Evolutionary conservation across 2,113 vertebrate species (phyloP).

Genomic region (Tyrannus savana): DNA sequence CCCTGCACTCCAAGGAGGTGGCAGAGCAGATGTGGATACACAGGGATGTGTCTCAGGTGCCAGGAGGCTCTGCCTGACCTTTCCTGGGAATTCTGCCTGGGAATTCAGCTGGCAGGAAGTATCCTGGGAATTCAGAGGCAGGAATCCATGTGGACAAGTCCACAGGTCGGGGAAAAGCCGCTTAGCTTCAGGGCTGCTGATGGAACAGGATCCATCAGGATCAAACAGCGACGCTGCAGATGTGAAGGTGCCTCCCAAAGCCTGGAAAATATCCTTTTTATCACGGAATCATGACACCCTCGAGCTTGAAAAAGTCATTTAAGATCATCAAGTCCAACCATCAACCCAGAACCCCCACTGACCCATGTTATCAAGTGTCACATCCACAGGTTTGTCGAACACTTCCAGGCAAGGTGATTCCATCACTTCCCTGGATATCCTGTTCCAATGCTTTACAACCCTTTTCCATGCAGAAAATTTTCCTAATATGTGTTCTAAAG

Average conservation of each 20-base stretch:
- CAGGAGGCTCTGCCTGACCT: not conserved
- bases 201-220: not conserved
- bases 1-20: not conserved
- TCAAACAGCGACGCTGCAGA: not conserved
- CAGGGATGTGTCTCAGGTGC: not conserved
- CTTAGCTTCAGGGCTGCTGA: not conserved
- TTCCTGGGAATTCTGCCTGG: not conserved
- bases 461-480: too few relatives aligned
- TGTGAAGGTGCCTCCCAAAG: not conserved
- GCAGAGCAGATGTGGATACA: not conserved
- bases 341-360: not conserved
- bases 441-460: not conserved
- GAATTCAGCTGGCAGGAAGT: not conserved
- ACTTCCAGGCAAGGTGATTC: not conserved
- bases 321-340: not conserved
- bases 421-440: not conserved
- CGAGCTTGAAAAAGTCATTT: not conserved
- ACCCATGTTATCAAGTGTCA: not conserved
- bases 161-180: fast-evolving
- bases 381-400: not conserved
- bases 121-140: not conserved
- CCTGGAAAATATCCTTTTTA: not conserved
- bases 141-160: not conserved
- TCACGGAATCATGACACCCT: not conserved
- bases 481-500: not conserved